Conservation (phyloP, 2,888 invertebrate genomes). For the Didymodactylos carnosus region DNA sequence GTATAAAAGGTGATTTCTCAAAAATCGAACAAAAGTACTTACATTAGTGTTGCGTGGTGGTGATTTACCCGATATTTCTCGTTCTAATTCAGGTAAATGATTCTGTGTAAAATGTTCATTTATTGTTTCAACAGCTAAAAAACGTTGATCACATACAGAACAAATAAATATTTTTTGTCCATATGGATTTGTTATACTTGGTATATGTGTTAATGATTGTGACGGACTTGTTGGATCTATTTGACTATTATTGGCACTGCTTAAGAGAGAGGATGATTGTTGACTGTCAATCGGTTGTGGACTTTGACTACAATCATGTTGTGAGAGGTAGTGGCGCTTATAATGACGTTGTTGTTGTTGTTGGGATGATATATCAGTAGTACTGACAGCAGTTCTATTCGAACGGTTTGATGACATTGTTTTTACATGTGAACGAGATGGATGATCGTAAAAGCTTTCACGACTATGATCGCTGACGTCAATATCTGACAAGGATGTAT, state of each 20-base stretch:
- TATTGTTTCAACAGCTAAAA: conserved; percentile 25
- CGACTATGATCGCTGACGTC: too few relatives aligned
- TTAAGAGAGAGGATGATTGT: neutral
- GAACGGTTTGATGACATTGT: too few relatives aligned
- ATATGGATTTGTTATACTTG: neutral
- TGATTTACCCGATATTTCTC: conserved; percentile 11
- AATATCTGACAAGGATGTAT: too few relatives aligned
- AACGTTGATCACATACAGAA: conserved; percentile 26
- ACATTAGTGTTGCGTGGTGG: conserved; percentile 15
- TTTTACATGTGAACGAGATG: too few relatives aligned
- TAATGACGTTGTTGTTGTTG: too few relatives aligned
- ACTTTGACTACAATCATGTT: neutral
- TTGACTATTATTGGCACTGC: neutral
- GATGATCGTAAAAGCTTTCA: too few relatives aligned
- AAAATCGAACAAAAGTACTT: too few relatives aligned
- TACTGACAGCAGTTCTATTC: too few relatives aligned
- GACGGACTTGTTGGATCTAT: neutral
- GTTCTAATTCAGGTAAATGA: conserved; percentile 20
- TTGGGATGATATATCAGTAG: too few relatives aligned
- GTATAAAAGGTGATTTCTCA: too few relatives aligned
- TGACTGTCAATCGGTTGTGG: neutral
- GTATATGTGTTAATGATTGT: neutral
- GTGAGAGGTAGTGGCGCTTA: too few relatives aligned
- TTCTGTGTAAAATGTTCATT: conserved; percentile 26
- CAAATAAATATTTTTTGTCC: conserved; percentile 21